These are phyloP conservation scores for Ericerus pela DNA, from an alignment of 1,140 invertebrate species.

Conservation along the genomic window DNA sequence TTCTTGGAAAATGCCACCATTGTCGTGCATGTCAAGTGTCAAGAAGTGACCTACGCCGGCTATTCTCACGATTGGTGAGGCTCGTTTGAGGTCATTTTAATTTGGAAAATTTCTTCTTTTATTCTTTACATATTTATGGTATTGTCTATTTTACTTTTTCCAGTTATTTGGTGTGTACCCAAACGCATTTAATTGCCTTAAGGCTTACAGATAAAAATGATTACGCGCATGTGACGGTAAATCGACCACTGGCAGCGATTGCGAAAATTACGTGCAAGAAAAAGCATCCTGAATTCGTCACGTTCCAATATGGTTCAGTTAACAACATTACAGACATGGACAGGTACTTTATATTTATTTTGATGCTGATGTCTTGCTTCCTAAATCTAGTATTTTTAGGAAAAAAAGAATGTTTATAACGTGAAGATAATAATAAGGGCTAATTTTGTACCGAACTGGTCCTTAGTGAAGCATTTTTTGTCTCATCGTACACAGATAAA, in stretches of 20 bases:
- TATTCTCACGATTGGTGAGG: constrained; percentile 50
- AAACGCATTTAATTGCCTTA: constrained; percentile 21
- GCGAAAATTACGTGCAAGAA: constrained; percentile 94
- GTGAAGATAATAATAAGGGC: no score
- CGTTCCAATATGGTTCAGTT: constrained; percentile 79
- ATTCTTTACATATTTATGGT: not conserved
- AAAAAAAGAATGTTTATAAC: no score
- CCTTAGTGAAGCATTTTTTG: no score
- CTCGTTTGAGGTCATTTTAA: not conserved
- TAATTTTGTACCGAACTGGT: no score
- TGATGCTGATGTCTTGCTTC: no score
- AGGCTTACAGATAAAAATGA: constrained; percentile 40
- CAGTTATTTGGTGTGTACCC: not conserved
- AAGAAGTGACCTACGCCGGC: constrained; percentile 78
- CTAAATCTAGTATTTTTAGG: no score
- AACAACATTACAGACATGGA: constrained; percentile 71
- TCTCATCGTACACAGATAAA: no score
- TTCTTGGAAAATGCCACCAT: constrained; percentile 75
- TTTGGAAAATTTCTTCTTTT: not conserved
- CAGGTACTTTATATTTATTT: no score
- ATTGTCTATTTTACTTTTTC: not conserved
- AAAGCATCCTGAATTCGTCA: constrained; percentile 82
- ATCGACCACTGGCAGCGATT: constrained; percentile 70
- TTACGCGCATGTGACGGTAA: constrained; percentile 66
- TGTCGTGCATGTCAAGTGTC: constrained; percentile 71